Conservation (phyloP, 2,113 vertebrate species). For the Sisor rabdophorus region DNA sequence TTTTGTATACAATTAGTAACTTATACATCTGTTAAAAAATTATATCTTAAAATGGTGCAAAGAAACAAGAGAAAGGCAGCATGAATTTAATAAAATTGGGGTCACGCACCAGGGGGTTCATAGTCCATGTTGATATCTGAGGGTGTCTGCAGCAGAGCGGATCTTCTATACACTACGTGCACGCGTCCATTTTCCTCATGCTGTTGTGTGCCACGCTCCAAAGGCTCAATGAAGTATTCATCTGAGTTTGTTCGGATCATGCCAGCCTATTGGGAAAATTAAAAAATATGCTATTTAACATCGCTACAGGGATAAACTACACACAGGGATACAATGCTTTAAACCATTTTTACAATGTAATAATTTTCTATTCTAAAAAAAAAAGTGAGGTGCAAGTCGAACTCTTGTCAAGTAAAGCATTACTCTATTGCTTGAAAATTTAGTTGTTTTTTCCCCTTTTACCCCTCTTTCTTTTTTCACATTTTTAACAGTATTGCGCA, state of each 20-base stretch:
- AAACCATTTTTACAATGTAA: neutral
- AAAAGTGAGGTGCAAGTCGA: neutral
- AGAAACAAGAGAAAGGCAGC: neutral
- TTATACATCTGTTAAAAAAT: no score
- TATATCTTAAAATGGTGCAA: no score
- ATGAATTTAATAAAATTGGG: neutral
- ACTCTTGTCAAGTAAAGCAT: neutral
- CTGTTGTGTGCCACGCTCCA: conserved; percentile 87
- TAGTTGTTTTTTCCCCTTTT: no score
- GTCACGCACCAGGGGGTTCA: conserved; percentile 61
- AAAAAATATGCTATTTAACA: conserved; percentile 13
- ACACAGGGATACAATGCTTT: neutral
- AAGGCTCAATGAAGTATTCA: conserved; percentile 95
- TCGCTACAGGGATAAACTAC: neutral
- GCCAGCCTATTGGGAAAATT: conserved; percentile 77
- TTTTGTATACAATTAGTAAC: no score
- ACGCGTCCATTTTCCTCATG: conserved; percentile 86
- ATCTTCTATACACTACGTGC: conserved; percentile 90
- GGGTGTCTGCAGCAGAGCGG: conserved; percentile 67
- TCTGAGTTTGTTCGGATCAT: conserved; percentile 91
- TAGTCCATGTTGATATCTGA: conserved; percentile 67
- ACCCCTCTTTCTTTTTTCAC: no score
- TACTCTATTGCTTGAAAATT: neutral
- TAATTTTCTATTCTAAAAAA: neutral
- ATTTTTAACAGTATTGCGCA: no score